Evolutionary conservation across 2,113 vertebrate genomes (phyloP).

Genomic region (Cnemophilus loriae): DNA sequence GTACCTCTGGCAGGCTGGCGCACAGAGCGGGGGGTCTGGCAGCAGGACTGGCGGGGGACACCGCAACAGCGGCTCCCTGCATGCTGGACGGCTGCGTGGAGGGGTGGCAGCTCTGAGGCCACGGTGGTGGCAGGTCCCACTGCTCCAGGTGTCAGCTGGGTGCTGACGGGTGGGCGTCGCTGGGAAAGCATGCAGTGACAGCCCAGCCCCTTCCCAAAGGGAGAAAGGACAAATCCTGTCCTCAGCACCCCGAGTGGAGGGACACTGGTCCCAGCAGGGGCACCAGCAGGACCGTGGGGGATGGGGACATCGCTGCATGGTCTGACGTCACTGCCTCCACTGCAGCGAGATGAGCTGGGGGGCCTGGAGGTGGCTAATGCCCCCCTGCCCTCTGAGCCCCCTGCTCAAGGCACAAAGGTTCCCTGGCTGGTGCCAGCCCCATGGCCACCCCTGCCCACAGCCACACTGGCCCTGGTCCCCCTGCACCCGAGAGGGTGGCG

Average conservation of each 20-base stretch:
- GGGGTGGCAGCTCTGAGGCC: not conserved
- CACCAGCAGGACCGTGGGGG: not conserved
- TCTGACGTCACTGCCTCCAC: not conserved
- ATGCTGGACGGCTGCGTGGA: rapidly evolving
- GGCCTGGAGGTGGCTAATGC: not conserved
- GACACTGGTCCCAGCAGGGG: not conserved
- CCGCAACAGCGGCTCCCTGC: rapidly evolving
- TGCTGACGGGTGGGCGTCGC: rapidly evolving
- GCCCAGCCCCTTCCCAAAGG: not conserved
- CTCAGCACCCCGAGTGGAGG: not conserved
- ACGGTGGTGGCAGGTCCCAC: not conserved
- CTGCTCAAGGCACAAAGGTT: slow-evolving; percentile 58
- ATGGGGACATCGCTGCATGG: rapidly evolving
- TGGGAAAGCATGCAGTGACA: not conserved
- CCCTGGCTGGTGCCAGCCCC: not conserved
- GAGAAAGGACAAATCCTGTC: not conserved
- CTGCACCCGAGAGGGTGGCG: rapidly evolving
- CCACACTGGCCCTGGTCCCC: not conserved
- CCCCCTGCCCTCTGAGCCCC: not conserved
- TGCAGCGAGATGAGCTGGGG: not conserved
- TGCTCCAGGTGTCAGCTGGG: not conserved
- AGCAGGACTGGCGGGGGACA: not conserved
- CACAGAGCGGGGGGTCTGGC: rapidly evolving
- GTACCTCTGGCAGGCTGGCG: not conserved
- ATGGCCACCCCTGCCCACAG: not conserved